Conservation (phyloP, 2,888 invertebrate species). For the Drosophila imparisetae region DNA sequence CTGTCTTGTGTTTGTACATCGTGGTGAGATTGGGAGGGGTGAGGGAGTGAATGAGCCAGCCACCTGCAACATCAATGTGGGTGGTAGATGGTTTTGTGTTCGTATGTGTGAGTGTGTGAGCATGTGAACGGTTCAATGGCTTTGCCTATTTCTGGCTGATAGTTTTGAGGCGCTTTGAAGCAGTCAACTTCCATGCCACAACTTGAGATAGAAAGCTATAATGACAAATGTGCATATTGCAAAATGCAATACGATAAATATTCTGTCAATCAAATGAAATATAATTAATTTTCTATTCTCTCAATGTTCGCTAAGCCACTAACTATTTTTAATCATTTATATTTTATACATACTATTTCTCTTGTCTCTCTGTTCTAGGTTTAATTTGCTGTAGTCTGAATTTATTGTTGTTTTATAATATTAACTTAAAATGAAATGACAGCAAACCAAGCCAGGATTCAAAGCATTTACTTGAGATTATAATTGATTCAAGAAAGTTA, state of each 20-base stretch:
- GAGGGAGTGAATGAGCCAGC: slow-evolving; percentile 1
- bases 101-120: background rate
- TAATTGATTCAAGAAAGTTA: background rate
- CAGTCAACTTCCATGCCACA: slow-evolving; percentile 5
- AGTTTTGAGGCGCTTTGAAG: slow-evolving; percentile 30
- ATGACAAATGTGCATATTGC: slow-evolving; percentile 6
- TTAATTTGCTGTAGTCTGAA: background rate
- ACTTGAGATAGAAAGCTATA: background rate
- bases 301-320: background rate
- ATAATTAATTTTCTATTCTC: background rate
- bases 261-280: background rate
- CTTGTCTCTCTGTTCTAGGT: background rate
- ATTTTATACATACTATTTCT: background rate
- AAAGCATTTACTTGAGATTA: background rate
- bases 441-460: background rate
- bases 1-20: slow-evolving; percentile 54
- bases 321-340: background rate
- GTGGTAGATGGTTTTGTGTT: background rate
- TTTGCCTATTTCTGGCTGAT: slow-evolving; percentile 12
- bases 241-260: background rate
- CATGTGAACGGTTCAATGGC: slow-evolving; percentile 28
- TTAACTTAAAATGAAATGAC: background rate
- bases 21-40: background rate
- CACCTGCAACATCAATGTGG: slow-evolving; percentile 16
- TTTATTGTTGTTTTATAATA: background rate